Base-by-base conservation (phyloP, 2,797 vertebrate genomes). In the Siniperca undulata region DNA sequence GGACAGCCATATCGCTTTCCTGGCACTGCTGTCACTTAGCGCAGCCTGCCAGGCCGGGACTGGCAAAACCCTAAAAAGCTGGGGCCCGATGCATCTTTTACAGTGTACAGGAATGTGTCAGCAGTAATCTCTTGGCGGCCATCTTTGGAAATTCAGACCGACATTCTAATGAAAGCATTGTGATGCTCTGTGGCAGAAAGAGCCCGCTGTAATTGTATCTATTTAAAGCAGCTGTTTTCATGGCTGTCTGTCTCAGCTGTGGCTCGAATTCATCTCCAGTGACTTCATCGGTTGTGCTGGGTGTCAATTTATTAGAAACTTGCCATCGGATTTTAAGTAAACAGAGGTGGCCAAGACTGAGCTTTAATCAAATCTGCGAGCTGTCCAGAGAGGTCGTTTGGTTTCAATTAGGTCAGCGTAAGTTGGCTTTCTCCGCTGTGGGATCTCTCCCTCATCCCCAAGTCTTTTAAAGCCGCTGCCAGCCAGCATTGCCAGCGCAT, bases 181-280 rank as follows among this genome's bases (percentile, higher is more conserved):
- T 88, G 95, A 95, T 92, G 92, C 94, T 92, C 83, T n/a, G 89
- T 84, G 90, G 92, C 48, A 80, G 81, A 34, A 73, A 93, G 92
- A 94, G 93, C 84, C 78, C 30, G 62, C 82, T 88, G 81, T 92
- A 93, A 94, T 93, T 92, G 89, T 72, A 82, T 95, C 93, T 93
- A 92, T 96, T 95, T 94, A 95, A 97, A 97, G 95, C 96, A 96
- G 95, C 96, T 96, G 96, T 95, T 95, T 93, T 93, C 83, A 90
- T 65, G 53, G 56, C 62, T 82, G 82, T 94, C 90, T 94, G 95
- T 96, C 96, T 94, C 70, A 4, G 44, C 84, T 60, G 78, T 22
- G 50, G 92, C 92, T 94, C 67, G 91, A 94, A 96, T 95, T 94
- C 91, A 91, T 96, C 94, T 95, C 93, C 88, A 87, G 95, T 96